Conservation (phyloP, 2,113 vertebrate genomes). For the Sinocyclocheilus anophthalmus region DNA sequence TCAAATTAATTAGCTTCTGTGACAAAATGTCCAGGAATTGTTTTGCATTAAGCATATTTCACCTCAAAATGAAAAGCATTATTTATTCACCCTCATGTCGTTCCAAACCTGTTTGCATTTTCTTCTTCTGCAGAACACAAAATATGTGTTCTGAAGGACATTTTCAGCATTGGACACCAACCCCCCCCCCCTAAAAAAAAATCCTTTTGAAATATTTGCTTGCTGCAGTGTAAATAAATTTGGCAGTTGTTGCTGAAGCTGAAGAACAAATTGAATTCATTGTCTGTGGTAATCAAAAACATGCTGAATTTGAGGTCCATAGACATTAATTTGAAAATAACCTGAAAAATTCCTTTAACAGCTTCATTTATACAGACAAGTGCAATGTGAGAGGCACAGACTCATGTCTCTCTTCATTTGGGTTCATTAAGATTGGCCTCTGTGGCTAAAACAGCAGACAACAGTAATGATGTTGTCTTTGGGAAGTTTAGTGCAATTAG, state of each 20-base stretch:
- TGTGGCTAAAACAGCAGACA: background rate
- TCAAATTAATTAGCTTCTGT: background rate
- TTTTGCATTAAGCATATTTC: background rate
- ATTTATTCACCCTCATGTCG: background rate
- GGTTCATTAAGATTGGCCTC: background rate
- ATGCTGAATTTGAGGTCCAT: background rate
- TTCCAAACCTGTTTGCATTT: too few relatives aligned
- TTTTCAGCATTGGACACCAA: background rate
- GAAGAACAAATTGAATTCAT: background rate
- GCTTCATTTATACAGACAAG: background rate
- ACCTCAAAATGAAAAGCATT: background rate
- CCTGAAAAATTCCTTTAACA: background rate
- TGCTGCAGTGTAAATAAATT: background rate
- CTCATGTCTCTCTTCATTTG: background rate
- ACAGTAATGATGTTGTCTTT: background rate
- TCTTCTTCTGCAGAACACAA: too few relatives aligned
- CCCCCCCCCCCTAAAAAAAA: background rate
- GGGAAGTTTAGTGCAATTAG: conserved; percentile 45
- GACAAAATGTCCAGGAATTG: background rate
- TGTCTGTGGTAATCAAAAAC: background rate
- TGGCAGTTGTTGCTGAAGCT: background rate
- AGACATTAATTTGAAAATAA: background rate
- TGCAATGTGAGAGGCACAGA: background rate
- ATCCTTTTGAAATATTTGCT: background rate
- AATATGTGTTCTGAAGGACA: background rate